Base-by-base conservation (phyloP, 2,113 vertebrate species). In the Stercorarius parasiticus region DNA sequence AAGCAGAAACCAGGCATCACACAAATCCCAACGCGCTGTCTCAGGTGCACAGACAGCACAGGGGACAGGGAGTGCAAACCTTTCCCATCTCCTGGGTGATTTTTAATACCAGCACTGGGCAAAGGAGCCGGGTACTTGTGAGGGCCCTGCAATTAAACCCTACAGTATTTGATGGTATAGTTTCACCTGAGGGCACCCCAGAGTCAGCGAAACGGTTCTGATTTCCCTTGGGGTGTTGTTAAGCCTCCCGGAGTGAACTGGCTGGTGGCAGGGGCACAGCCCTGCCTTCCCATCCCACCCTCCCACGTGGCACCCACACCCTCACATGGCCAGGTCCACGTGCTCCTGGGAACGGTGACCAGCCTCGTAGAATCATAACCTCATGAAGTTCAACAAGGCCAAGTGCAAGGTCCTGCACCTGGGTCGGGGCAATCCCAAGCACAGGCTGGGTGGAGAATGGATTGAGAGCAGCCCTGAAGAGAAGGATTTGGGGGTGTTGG, bases 271-370 rank as follows among this genome's bases (percentile, higher is more conserved):
- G 66, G 32, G 42, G 36, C 56, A 40, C 43, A 40, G 2, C 11
- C 2, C 2, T 2, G 4, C 16, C 1, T 43, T 43, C 40, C 40
- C 7, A 32, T 20, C 30, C 47, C 3, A 9, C 19, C 53, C 26
- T 55, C 45, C 91, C 6, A 19, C 2, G 14, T 3, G 15, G 55
- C 38, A 45, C 29, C 55, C 13, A 6, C 45, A n/a, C 6, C 17
- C 15, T 9, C 0, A 9, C 11, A 2, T 10, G n/a, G 15, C 62
- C 0, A 0, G 27, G 38, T 20, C 45, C 23, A 10, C 0, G 2
- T 2, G 22, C 12, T 12, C 62, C 11, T 20, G 49, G 70, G 43
- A 14, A 7, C 67, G 16, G 53, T 15, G 38, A 38, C 13, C 23
- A 59, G 49, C 5, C 9, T 36, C 50, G 8, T 0, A 4, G 8